Evolutionary conservation across 2,797 vertebrate genomes (phyloP), one percentile per base, ranked within the genome.

Genomic region (Sylvia borin): DNA sequence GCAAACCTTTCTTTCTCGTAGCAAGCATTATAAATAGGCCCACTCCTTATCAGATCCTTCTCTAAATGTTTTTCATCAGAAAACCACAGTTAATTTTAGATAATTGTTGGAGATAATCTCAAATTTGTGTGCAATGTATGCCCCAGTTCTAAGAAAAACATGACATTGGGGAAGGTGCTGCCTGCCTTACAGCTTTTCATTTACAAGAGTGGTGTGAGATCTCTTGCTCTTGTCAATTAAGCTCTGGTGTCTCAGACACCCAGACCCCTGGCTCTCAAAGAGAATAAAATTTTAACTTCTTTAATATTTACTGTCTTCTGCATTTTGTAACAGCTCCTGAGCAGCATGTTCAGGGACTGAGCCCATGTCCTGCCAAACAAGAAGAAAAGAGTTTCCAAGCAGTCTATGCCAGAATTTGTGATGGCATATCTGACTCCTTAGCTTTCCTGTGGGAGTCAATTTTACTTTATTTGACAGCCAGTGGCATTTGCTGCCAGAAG

Each of bases 1-100:
- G 73, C 88, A 94, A 93, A 94, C 93, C 85, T 84, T 81, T 95
- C 71, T 64, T 43, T 68, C 81, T 95, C 0, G 1, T 97, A 93
- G 92, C 81, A 91, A 96, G 84, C 95, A 93, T 97, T 97, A 97
- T 97, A 97, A 97, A 97, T 97, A 98, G 96, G 95, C 73, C 32
- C 74, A 68, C 42, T 95, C 83, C 95, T 97, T 98, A 98, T 98
- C 98, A 98, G 97, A 98, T 97, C 75, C 79, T 94, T 82, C 94
- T 94, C 94, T 97, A 96, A 98, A 97, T 97, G 97, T 97, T 98
- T 98, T 97, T 98, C 97, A 98, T 98, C 97, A 97, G 96, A 97
- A 98, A 98, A 97, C 97, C 97, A 97, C 97, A 97, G 97, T 98
- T 98, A 98, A 98, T 98, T 98, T 98, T 95, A 97, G 98, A 98